A percentile compares a stretch with the other conserved stretches of the same genome.
These are phyloP conservation scores for Neomonachus schauinslandi DNA, from an alignment of 2,113 vertebrate species.

Conservation along the genomic window DNA sequence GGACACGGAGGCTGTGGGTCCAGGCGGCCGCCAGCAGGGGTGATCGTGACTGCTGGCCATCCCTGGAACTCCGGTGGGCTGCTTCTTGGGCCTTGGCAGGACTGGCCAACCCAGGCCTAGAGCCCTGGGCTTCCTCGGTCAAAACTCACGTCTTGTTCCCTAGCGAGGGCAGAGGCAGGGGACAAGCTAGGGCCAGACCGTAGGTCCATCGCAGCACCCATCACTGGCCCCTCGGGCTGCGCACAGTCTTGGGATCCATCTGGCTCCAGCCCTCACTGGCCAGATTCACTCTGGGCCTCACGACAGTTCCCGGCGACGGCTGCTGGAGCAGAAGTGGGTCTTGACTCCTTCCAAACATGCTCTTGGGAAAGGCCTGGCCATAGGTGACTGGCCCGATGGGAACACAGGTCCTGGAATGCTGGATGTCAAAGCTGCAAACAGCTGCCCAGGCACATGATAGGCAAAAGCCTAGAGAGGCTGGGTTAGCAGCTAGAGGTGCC, in stretches of 20 bases:
- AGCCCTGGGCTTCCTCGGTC: not conserved
- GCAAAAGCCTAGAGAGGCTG: not conserved
- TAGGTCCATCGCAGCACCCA: fast-evolving
- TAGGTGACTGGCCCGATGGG: not conserved
- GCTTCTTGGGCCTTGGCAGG: not conserved
- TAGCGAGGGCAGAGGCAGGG: not conserved
- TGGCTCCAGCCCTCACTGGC: fast-evolving
- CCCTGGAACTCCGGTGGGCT: not conserved
- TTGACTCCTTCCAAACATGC: not conserved
- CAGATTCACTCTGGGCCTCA: not conserved
- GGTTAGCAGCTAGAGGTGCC: not conserved
- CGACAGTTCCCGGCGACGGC: not conserved
- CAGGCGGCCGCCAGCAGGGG: not conserved
- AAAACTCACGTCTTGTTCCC: not conserved
- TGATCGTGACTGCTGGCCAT: not conserved
- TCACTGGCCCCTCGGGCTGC: not conserved
- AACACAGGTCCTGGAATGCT: not conserved
- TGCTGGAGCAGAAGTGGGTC: not conserved
- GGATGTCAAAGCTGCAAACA: not conserved
- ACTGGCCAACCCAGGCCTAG: not conserved
- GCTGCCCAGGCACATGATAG: not conserved
- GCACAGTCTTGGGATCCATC: not conserved
- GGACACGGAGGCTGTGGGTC: not conserved
- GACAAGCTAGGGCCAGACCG: not conserved
- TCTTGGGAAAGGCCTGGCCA: not conserved